Evolutionary conservation across 2,797 vertebrate genomes (phyloP), one percentile per base, ranked within the genome.

Genomic region (Brotula barbata): DNA sequence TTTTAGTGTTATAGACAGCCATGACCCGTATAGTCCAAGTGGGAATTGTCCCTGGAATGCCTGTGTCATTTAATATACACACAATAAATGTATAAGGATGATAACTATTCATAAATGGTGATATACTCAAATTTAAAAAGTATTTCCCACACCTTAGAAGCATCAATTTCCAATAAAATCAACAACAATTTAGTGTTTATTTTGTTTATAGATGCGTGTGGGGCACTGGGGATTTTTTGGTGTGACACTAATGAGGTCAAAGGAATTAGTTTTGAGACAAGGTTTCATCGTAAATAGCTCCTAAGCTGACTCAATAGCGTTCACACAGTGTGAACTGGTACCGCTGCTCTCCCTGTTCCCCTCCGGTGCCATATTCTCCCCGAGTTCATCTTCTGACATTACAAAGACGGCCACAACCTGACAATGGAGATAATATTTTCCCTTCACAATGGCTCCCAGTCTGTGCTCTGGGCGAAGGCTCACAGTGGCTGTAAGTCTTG

Each of bases 401-500:
- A 87, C 80, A 90, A 90, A 90, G 87, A 87, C 70, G 22, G 58
- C 73, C 73, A 68, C 80, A 49, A 22, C 63, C 53, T 80, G 83
- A 90, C 88, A 92, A 89, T 83, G 54, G 75, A 85, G 78, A 88
- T 83, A 63, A 90, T 91, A 87, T 89, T 90, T 90, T 91, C 83
- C 71, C 71, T 68, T 80, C 61, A 89, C 83, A 89, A 84, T 84
- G 84, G 71, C 74, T 86, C 78, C 80, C 78, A 80, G 81, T 85
- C 85, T 82, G 34, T 40, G 87, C 87, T 90, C 80, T 77, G 84
- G 88, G 86, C 84, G 20, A 87, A 59, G 74, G 82, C 84, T 87
- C 80, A n/a, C n/a, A 63, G 73, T 52, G 20, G 56, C 57, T 71
- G 65, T 83, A 77, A 86, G 84, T 59, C 68, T 55, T 57, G 70